Conservation (phyloP, 2,113 vertebrate genomes). For the Poeciliopsis turrubarensis region DNA sequence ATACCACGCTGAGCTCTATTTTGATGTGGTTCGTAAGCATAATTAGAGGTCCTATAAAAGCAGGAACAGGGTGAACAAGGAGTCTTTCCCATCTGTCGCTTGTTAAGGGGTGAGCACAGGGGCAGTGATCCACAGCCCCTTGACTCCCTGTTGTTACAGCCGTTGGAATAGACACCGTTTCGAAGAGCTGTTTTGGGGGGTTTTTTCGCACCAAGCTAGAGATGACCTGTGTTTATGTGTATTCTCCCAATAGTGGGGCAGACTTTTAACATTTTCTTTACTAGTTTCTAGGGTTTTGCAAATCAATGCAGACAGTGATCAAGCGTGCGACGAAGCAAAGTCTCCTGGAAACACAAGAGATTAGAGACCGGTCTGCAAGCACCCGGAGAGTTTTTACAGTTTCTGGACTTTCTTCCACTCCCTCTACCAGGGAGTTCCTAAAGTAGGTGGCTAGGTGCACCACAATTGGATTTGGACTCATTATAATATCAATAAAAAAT, state of each 20-base stretch:
- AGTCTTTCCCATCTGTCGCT: slow-evolving; percentile 79
- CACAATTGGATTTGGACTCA: no score
- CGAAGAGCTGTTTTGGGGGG: slow-evolving; percentile 45
- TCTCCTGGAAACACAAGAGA: slow-evolving; percentile 37
- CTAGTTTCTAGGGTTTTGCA: slow-evolving; percentile 65
- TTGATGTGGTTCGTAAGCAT: slow-evolving; percentile 80
- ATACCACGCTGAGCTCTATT: slow-evolving; percentile 76
- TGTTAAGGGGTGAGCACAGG: slow-evolving; percentile 63
- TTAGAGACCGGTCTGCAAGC: not conserved
- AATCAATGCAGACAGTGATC: slow-evolving; percentile 68
- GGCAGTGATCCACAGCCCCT: slow-evolving; percentile 45
- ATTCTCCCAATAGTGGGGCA: slow-evolving; percentile 36
- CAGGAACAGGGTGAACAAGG: slow-evolving; percentile 25
- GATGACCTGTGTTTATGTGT: slow-evolving; percentile 12
- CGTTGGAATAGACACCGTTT: slow-evolving; percentile 50
- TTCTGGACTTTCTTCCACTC: not conserved
- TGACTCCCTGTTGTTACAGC: slow-evolving; percentile 47
- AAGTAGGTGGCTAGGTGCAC: not conserved
- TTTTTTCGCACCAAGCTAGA: slow-evolving; percentile 21
- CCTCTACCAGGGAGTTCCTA: not conserved
- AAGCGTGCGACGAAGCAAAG: slow-evolving; percentile 55
- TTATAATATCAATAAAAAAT: not conserved
- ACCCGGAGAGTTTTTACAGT: not conserved
- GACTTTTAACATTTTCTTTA: slow-evolving; percentile 67
- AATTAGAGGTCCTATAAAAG: slow-evolving; percentile 81